Percentiles rank a stretch among this genome's conserved stretches.
phyloP scores from a whole-genome alignment of 1,140 invertebrate genomes.

The Drosophila sechellia region DNA sequence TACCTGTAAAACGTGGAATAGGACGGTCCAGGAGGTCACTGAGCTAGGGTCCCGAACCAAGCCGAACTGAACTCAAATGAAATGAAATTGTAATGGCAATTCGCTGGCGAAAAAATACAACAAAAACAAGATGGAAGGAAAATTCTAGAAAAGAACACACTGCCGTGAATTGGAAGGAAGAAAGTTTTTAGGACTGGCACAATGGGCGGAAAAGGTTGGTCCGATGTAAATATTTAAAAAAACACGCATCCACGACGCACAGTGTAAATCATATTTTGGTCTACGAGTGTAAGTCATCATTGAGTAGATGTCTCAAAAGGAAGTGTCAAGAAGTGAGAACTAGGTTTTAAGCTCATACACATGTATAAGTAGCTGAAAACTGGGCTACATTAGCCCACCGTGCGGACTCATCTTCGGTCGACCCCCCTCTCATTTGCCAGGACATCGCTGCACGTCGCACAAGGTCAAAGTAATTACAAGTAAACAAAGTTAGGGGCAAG shows the following conservation, averaged over 20 bases:
- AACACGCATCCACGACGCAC: no score
- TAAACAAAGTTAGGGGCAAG: conserved; percentile 48
- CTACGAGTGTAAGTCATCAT: no score
- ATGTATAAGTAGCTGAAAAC: no score
- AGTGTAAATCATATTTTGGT: no score
- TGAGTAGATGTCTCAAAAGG: no score
- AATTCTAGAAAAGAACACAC: not conserved
- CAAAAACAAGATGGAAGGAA: conserved; percentile 6
- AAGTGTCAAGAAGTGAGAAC: not conserved
- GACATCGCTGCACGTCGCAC: conserved; percentile 3
- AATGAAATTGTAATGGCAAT: conserved; percentile 51
- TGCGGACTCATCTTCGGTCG: not conserved
- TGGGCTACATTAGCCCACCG: not conserved
- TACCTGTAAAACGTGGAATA: conserved; percentile 29
- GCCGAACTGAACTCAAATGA: conserved; percentile 29
- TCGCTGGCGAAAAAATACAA: conserved; percentile 12
- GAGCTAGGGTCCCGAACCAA: conserved; percentile 9
- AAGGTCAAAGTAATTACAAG: conserved; percentile 62
- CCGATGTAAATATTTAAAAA: not conserved
- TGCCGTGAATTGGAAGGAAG: not conserved
- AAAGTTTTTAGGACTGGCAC: conserved; percentile 16
- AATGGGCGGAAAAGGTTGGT: not conserved
- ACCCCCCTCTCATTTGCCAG: not conserved
- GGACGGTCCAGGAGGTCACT: not conserved
- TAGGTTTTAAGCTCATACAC: not conserved